Evolutionary conservation across 2,797 vertebrate genomes (phyloP), one percentile per base, ranked within the genome.

Genomic region (Typhlichthys subterraneus): DNA sequence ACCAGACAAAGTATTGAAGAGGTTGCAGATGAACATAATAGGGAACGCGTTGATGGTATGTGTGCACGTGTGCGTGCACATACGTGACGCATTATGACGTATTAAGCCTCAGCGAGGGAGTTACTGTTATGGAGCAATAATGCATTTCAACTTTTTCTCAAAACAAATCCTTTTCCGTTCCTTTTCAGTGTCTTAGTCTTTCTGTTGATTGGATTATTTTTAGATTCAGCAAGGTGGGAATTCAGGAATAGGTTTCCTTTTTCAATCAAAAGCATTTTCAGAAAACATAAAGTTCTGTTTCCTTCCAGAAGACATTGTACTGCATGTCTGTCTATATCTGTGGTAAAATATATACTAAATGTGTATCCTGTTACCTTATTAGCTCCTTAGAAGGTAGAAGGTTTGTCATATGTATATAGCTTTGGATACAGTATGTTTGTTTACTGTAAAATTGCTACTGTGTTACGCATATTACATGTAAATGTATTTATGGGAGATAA

Each of bases 121-220:
- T 67, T 72, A 68, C 80, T 81, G 66, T 78, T 42, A 67, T 4
- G 19, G 33, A 38, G 56, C 65, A 73, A 75, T 64, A 78, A 76
- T 72, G 61, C 66, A 66, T 67, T 46, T 68, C 62, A 69, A 69
- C 57, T 69, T 68, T 84, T 71, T 79, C 70, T 85, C 60, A 80
- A 83, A 80, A 76, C 58, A 76, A 80, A 83, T 85, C 83, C 81
- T 79, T 47, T 47, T 85, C 83, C 8, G n/a, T n/a, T n/a, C n/a
- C n/a, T n/a, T n/a, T n/a, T n/a, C n/a, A n/a, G n/a, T n/a, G n/a
- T n/a, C n/a, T n/a, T n/a, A n/a, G 9, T 9, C 10, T 48, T 14
- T 48, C 47, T 48, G 12, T 48, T 48, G 6, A 48, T 14, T 48
- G 38, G 38, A 42, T 48, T 48, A 48, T 48, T n/a, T 48, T 48